Conservation (phyloP, 2,888 invertebrate species). For the Plagodis pulveraria region DNA sequence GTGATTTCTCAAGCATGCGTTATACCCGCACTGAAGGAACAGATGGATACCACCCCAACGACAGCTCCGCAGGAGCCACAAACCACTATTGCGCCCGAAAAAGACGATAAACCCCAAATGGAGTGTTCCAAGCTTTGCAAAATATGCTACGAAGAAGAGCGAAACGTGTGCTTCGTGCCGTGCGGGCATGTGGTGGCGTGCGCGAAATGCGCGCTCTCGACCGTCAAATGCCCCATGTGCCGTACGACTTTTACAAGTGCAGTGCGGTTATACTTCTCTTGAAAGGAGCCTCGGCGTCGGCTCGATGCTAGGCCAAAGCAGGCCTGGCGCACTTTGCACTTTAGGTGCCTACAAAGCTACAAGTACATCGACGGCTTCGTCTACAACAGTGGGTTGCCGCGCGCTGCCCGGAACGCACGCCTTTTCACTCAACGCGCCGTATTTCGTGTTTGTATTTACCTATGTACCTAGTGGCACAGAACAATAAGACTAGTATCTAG, state of each 20-base stretch:
- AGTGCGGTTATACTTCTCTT: constrained; percentile 78
- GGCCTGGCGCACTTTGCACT: no score
- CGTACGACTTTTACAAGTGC: constrained; percentile 83
- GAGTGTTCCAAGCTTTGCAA: constrained; percentile 91
- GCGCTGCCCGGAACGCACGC: no score
- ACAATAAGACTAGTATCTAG: no score
- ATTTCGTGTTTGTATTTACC: no score
- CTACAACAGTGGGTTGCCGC: no score
- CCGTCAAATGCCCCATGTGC: constrained; percentile 95
- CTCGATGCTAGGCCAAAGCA: constrained; percentile 75
- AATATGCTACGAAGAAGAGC: constrained; percentile 95
- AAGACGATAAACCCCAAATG: constrained; percentile 47
- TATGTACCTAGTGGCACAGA: no score
- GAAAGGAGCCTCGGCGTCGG: constrained; percentile 59
- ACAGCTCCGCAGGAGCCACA: constrained; percentile 27
- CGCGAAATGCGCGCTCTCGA: constrained; percentile 94
- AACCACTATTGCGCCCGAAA: constrained; percentile 31
- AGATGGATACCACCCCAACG: constrained; percentile 41
- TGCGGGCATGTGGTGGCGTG: constrained; percentile 98
- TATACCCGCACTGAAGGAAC: constrained; percentile 59
- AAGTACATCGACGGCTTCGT: no score
- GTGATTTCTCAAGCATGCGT: constrained; percentile 83
- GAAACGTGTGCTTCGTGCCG: constrained; percentile 96
- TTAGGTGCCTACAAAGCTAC: no score
- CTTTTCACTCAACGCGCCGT: no score